Conservation (phyloP, 2,797 vertebrate genomes). For the Sebastes itinus region DNA sequence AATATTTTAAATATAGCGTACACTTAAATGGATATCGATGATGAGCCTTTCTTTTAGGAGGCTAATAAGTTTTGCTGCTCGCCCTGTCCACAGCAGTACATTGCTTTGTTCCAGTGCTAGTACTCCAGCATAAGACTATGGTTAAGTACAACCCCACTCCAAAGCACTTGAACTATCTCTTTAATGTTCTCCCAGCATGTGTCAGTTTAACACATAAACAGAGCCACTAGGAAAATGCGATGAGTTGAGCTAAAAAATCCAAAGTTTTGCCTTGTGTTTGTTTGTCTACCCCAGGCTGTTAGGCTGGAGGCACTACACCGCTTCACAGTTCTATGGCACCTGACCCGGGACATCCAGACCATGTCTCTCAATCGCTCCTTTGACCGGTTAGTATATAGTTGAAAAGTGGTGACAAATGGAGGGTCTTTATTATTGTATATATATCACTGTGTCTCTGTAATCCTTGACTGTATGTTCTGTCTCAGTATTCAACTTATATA, state of each 20-base stretch:
- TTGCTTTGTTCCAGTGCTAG: no score
- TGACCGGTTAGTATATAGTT: constrained; percentile 86
- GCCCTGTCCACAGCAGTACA: no score
- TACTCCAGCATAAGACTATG: no score
- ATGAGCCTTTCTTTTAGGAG: no score
- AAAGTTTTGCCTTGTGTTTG: constrained; percentile 18
- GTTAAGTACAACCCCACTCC: no score
- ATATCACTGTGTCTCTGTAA: not conserved
- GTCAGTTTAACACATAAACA: constrained; percentile 13
- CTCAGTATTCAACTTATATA: not conserved
- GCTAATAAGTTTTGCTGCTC: no score
- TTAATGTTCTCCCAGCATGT: not conserved
- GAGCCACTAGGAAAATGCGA: not conserved
- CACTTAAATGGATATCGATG: no score
- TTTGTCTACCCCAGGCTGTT: constrained; percentile 67
- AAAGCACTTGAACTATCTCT: not conserved
- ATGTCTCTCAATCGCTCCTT: constrained; percentile 94
- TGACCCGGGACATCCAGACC: constrained; percentile 93
- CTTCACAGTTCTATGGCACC: constrained; percentile 97
- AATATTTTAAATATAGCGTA: no score
- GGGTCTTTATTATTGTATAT: not conserved
- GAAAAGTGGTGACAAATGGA: not conserved
- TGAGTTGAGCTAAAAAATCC: constrained; percentile 2
- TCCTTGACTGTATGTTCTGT: not conserved
- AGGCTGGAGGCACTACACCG: constrained; percentile 93